Evolutionary conservation across 2,888 invertebrate genomes (phyloP), one percentile per base, ranked within the genome.

Genomic region (Lissocephala sabroskyi): DNA sequence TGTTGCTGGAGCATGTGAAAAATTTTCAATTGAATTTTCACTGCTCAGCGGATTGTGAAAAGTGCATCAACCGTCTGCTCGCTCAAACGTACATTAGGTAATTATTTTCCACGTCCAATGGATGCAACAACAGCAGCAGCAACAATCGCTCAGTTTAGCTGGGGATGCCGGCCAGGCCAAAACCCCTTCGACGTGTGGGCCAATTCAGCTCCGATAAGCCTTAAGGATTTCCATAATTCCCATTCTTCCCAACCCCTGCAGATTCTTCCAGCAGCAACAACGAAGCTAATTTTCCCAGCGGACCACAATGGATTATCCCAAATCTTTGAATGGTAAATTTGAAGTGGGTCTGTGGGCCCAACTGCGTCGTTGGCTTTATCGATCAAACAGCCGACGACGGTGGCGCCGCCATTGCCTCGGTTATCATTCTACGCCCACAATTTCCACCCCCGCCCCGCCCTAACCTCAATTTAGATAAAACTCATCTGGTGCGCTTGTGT

Each of bases 51-150:
- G 70, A 41, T 75, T 79, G 80, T 81, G 68, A 81, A 81, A 49
- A 74, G 81, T 75, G 81, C 81, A 81, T 80, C 80, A 79, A 81
- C 81, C 81, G 80, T 74, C 36, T 54, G 63, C 65, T 52, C 65
- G 61, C 63, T 63, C 73, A 65, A 54, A 66, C 67, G 66, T 65
- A 55, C 56, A 56, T 73, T 75, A 70, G 71, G 73, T 71, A 74
- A 58, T 61, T 63, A 45, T 63, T 46, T 44, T 58, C 6, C 32
- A 36, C 9, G 13, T 26, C 16, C 40, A 42, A 14, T 48, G 32
- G 39, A 32, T 46, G 43, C 41, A 36, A 19, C 41, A 36, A 39
- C 18, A 23, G 16, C 19, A 39, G 19, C 19, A 37, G 40, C 17
- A 30, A 28, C 26, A 29, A 48, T 14, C 23, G 7, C 13, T 9